phyloP scores from a whole-genome alignment of 2,888 invertebrate species.

The Apamea monoglypha region DNA sequence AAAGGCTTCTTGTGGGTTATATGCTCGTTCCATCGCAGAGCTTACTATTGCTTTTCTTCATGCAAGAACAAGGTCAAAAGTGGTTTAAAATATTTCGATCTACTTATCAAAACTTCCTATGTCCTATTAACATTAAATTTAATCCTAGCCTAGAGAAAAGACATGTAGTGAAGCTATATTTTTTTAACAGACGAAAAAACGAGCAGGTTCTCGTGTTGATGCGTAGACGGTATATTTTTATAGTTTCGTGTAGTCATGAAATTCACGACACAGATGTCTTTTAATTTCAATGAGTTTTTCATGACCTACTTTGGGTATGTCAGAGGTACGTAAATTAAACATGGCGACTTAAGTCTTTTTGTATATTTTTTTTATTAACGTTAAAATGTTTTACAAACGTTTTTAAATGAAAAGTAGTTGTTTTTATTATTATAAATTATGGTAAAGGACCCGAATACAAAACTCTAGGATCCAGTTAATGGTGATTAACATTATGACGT shows the following conservation, averaged over 20 bases:
- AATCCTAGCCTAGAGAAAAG: not conserved
- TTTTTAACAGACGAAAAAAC: not conserved
- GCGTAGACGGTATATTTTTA: not conserved
- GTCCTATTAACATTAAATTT: not conserved
- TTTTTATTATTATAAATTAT: not conserved
- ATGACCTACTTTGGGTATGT: slow-evolving; percentile 18
- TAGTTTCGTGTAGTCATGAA: slow-evolving; percentile 2
- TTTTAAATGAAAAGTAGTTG: not conserved
- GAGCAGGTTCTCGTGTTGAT: not conserved
- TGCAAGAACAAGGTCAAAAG: not conserved
- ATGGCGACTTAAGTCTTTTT: too few species aligned
- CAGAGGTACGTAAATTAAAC: slow-evolving; percentile 4
- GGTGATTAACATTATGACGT: not conserved
- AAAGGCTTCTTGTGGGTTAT: not conserved
- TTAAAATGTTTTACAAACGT: not conserved
- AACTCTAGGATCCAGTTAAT: not conserved
- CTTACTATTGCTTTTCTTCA: not conserved
- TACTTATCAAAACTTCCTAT: not conserved
- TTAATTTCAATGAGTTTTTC: slow-evolving; percentile 18
- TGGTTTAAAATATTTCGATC: not conserved
- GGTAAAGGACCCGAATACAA: not conserved
- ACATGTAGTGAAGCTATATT: not conserved
- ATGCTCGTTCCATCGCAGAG: not conserved
- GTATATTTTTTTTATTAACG: not conserved
- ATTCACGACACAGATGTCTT: slow-evolving; percentile 20